Percentiles rank a stretch among this genome's conserved stretches.
Evolutionary conservation across 1,140 invertebrate species (phyloP).

Genomic region (Drosophila burlai): DNA sequence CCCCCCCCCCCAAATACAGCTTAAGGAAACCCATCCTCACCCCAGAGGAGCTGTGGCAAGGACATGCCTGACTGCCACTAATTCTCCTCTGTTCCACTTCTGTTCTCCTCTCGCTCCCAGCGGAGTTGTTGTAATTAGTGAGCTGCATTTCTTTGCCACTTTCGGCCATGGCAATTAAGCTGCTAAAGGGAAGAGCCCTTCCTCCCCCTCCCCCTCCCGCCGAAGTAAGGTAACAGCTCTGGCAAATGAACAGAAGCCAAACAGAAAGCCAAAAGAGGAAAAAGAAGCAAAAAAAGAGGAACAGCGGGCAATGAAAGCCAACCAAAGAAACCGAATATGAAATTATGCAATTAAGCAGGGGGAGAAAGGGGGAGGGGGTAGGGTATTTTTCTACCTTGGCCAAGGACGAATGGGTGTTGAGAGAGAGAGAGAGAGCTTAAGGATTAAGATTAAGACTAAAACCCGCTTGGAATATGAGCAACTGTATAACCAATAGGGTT

Average conservation of each 20-base stretch:
- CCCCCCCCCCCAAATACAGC: neutral
- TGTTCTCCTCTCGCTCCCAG: conserved; percentile 28
- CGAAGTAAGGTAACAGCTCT: conserved; percentile 12
- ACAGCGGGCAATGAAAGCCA: conserved; percentile 9
- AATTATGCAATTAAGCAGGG: conserved; percentile 70
- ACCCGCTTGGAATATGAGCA: neutral
- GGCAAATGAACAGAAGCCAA: conserved; percentile 41
- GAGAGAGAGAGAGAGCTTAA: neutral
- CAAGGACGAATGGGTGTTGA: conserved; percentile 46
- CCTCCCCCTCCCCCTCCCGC: no score
- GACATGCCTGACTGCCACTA: conserved; percentile 41
- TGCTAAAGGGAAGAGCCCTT: conserved; percentile 24
- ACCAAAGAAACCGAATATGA: conserved; percentile 61
- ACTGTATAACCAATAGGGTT: neutral
- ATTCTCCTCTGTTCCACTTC: conserved; percentile 40
- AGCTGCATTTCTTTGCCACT: conserved; percentile 81
- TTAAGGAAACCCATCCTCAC: neutral
- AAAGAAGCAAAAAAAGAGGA: no score
- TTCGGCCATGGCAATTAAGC: conserved; percentile 81
- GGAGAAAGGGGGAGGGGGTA: neutral
- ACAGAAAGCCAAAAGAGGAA: neutral
- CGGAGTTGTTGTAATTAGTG: conserved; percentile 78
- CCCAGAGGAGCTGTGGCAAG: conserved; percentile 9
- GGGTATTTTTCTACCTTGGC: conserved; percentile 10
- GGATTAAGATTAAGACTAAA: neutral